A percentile compares a stretch with the other conserved stretches of the same genome.
These are phyloP conservation scores for Amphimedon queenslandica DNA, from an alignment of 37 sponge, comb jelly and placozoan genomes.

Conservation along the genomic window DNA sequence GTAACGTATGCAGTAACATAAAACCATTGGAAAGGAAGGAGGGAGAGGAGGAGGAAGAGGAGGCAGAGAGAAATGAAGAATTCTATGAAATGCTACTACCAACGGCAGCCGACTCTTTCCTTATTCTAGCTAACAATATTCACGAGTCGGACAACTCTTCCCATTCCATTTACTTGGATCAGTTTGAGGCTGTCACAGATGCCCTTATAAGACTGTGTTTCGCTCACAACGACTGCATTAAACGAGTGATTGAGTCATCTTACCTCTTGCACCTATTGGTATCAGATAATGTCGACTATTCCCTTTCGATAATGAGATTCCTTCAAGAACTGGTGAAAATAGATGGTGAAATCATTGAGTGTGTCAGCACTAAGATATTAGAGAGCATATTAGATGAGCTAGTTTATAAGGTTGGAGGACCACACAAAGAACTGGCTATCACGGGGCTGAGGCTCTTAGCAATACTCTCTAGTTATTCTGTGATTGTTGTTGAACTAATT, in stretches of 20 bases:
- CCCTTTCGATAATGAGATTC: constrained; percentile 5
- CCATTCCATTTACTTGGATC: constrained; percentile 4
- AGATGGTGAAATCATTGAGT: background rate
- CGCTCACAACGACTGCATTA: constrained; percentile 20
- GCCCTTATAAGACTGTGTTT: constrained; percentile 37
- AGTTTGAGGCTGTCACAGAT: constrained; percentile 11
- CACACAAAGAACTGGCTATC: background rate
- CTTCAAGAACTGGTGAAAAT: constrained; percentile 13
- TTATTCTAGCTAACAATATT: constrained; percentile 51
- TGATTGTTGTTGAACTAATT: background rate
- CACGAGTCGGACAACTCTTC: background rate
- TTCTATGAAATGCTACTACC: constrained; percentile 57
- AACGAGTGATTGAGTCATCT: constrained; percentile 49
- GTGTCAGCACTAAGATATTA: constrained; percentile 13
- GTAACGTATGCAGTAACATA: constrained; percentile 14
- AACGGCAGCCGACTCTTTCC: constrained; percentile 51
- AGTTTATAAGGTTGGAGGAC: constrained; percentile 37
- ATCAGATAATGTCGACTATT: constrained; percentile 16
- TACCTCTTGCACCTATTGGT: constrained; percentile 57
- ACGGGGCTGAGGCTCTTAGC: constrained; percentile 31
- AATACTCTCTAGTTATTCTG: background rate
- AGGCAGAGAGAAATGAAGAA: constrained; percentile 23
- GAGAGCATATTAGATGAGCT: constrained; percentile 44
- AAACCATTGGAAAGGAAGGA: constrained; percentile 14
- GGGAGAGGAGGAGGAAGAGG: background rate